Evolutionary conservation across 2,113 vertebrate species (phyloP).

Genomic region (Mellivora capensis): DNA sequence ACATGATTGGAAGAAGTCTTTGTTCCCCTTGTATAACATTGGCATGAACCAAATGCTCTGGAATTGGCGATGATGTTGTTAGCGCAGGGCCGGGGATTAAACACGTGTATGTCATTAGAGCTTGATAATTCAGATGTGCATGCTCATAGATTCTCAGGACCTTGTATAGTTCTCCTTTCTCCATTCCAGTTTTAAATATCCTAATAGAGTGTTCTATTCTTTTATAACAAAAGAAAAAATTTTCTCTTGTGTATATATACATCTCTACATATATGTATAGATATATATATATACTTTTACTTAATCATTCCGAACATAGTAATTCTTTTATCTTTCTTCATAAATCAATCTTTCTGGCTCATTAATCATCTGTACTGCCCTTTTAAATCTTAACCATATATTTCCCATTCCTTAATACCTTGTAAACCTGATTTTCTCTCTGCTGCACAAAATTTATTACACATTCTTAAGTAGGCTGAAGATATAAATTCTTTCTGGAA

Average conservation of each 20-base stretch:
- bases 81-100: background rate
- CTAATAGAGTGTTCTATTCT: background rate
- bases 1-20: background rate
- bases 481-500: conserved; percentile 52
- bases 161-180: background rate
- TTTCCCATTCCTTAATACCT: conserved; percentile 22
- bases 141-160: background rate
- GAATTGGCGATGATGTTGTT: background rate
- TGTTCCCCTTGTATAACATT: background rate
- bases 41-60: background rate
- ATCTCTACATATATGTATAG: too few relatives aligned
- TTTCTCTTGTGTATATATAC: background rate
- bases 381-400: conserved; percentile 4
- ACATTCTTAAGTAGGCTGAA: conserved; percentile 46
- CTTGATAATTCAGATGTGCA: background rate
- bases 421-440: conserved; percentile 37
- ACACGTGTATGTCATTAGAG: background rate
- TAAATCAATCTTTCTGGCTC: conserved; percentile 42
- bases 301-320: conserved; percentile 25
- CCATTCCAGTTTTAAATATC: background rate
- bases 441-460: conserved; percentile 53
- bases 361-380: conserved; percentile 40
- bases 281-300: background rate
- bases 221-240: background rate
- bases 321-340: conserved; percentile 46